Evolutionary conservation across 1,140 invertebrate genomes (phyloP), one percentile per base, ranked within the genome.

Genomic region (Drosophila gunungcola): DNA sequence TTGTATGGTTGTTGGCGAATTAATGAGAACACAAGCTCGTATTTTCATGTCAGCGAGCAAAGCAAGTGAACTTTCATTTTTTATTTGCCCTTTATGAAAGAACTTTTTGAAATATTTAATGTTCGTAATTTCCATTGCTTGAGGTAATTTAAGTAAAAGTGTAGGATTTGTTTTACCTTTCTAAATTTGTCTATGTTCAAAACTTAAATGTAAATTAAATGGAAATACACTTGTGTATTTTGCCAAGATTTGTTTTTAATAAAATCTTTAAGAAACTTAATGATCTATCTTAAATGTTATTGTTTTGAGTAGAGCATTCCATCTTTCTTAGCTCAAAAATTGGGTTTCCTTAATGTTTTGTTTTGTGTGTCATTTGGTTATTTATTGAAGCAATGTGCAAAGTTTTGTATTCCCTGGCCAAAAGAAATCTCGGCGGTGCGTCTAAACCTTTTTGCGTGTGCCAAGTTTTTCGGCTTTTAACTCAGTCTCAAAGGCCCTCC

Each of bases 381-480:
- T 85, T 81, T 85, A 85, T 85, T 81, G 74, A 70, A 72, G 74
- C 69, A 52, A 51, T 52, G 45, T 54, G 38, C 27, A 80, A 81
- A 72, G 52, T 81, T 86, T 80, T 60, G 72, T 72, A 62, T 42
- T 62, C 45, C 48, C 65, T 32, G 29, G 73, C n/a, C 58, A 55
- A 55, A 74, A 48, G 68, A 67, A 85, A 74, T 81, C 78, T 86
- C 82, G 68, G 43, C 60, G 78, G 73, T 63, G 83, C 79, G 72
- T 72, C 72, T 70, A 88, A 83, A 78, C 70, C 78, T 76, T 88
- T 76, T 77, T 73, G 65, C 60, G 77, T 76, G 76, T 65, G 67
- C 65, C 77, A 62, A 85, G 77, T 84, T 84, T 86, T 68, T 75
- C 80, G 83, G 79, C 79, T 86, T 81, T 88, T 88, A 84, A 73